Evolutionary conservation across 2,888 invertebrate species (phyloP).

Genomic region (Leptopterna dolabrata): DNA sequence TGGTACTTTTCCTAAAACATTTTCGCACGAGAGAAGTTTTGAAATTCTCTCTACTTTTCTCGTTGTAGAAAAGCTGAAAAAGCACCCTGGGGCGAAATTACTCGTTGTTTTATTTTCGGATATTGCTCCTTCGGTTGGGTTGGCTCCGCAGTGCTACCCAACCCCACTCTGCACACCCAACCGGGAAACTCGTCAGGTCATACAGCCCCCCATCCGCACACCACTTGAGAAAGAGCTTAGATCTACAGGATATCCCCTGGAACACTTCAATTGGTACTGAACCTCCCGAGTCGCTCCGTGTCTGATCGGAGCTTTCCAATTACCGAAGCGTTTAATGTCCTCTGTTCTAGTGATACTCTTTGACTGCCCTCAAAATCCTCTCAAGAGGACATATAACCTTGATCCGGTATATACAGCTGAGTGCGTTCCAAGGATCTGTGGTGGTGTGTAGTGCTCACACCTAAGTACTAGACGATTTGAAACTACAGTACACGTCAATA

Average conservation of each 20-base stretch:
- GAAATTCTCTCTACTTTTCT: slow-evolving; percentile 32
- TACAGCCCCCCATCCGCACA: neutral
- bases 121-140: slow-evolving; percentile 32
- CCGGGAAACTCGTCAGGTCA: neutral
- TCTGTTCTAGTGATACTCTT: neutral
- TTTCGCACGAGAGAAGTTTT: slow-evolving; percentile 23
- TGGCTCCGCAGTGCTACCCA: neutral
- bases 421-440: no score
- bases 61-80: neutral
- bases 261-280: slow-evolving; percentile 18
- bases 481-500: no score
- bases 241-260: slow-evolving; percentile 27
- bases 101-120: slow-evolving; percentile 43
- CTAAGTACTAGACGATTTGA: no score
- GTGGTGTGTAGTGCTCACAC: no score
- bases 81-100: slow-evolving; percentile 20
- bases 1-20: neutral
- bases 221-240: neutral
- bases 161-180: neutral
- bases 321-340: neutral
- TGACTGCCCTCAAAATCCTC: neutral
- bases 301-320: slow-evolving; percentile 5
- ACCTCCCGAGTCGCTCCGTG: neutral
- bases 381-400: neutral
- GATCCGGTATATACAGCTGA: no score